Evolutionary conservation across 2,113 vertebrate genomes (phyloP).

Genomic region (Bettongia penicillata): DNA sequence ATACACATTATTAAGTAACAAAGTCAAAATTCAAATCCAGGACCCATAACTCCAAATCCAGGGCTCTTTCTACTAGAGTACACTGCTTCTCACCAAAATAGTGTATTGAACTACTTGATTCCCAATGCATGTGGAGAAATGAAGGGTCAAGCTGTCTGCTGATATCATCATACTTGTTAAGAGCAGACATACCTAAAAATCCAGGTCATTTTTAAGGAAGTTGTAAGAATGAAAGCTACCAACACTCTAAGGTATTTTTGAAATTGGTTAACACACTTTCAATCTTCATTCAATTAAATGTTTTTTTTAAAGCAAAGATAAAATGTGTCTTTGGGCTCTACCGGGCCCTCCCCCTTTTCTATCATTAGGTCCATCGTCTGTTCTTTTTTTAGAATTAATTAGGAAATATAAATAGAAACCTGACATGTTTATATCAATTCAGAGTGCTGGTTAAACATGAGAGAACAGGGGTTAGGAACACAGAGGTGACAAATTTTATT

Average conservation of each 20-base stretch:
- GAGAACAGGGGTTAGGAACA: conserved; percentile 71
- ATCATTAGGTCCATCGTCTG: conserved; percentile 49
- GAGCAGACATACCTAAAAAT: background rate
- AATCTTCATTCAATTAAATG: background rate
- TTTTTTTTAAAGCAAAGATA: background rate
- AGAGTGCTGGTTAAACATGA: conserved; percentile 69
- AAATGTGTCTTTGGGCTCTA: background rate
- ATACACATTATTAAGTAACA: conserved; percentile 31
- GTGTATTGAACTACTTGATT: background rate
- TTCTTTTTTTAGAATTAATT: conserved; percentile 73
- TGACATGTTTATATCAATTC: conserved; percentile 71
- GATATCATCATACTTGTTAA: background rate
- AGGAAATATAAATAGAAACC: conserved; percentile 75
- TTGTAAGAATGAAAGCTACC: background rate
- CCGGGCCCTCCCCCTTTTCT: conserved; percentile 23
- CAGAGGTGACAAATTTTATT: conserved; percentile 72
- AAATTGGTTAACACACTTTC: background rate
- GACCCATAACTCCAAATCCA: conserved; percentile 45
- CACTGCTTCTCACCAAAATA: conserved; percentile 7
- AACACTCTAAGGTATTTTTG: conserved; percentile 6
- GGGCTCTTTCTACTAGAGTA: conserved; percentile 47
- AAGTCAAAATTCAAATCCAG: conserved; percentile 35
- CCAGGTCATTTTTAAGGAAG: background rate
- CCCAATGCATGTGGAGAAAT: background rate
- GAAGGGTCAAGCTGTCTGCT: background rate